Evolutionary conservation across 1,140 invertebrate species (phyloP).

Genomic region (Catajapyx aquilonaris): DNA sequence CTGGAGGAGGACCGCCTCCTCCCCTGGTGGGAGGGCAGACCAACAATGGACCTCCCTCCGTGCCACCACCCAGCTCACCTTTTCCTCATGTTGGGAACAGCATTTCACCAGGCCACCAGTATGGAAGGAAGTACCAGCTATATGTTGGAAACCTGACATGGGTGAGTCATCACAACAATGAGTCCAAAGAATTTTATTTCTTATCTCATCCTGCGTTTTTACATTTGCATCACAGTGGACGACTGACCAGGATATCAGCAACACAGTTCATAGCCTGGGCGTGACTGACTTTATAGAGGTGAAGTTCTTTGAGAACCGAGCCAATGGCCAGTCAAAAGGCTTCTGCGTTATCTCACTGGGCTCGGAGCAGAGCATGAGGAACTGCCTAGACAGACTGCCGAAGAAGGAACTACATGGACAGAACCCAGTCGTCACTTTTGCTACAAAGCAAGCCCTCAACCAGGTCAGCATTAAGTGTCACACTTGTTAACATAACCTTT

Average conservation of each 20-base stretch:
- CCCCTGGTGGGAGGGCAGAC: conserved; percentile 10
- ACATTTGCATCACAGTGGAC: conserved; percentile 61
- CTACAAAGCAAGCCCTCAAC: conserved; percentile 72
- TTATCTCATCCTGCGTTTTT: conserved; percentile 7
- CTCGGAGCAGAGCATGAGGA: conserved; percentile 73
- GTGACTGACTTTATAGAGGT: conserved; percentile 90
- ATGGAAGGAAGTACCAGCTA: conserved; percentile 60
- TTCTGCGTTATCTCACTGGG: conserved; percentile 82
- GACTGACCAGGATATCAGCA: conserved; percentile 85
- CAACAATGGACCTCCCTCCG: conserved; percentile 9
- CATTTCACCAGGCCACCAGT: conserved; percentile 42
- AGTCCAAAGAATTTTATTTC: conserved; percentile 4
- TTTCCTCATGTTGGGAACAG: conserved; percentile 41
- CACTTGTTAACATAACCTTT: no score
- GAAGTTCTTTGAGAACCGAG: conserved; percentile 98
- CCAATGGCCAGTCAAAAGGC: conserved; percentile 98
- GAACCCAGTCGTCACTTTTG: conserved; percentile 78
- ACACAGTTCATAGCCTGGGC: conserved; percentile 65
- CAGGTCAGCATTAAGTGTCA: conserved; percentile 23
- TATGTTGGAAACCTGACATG: conserved; percentile 86
- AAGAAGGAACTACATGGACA: conserved; percentile 93
- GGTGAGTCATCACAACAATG: conserved; percentile 20
- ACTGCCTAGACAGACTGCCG: conserved; percentile 75
- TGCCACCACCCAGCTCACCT: conserved; percentile 43
- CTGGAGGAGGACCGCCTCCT: background rate